Percentiles rank a stretch among this genome's conserved stretches.
phyloP scores from a whole-genome alignment of 2,113 vertebrate species.

The Planiliza haematocheilus region DNA sequence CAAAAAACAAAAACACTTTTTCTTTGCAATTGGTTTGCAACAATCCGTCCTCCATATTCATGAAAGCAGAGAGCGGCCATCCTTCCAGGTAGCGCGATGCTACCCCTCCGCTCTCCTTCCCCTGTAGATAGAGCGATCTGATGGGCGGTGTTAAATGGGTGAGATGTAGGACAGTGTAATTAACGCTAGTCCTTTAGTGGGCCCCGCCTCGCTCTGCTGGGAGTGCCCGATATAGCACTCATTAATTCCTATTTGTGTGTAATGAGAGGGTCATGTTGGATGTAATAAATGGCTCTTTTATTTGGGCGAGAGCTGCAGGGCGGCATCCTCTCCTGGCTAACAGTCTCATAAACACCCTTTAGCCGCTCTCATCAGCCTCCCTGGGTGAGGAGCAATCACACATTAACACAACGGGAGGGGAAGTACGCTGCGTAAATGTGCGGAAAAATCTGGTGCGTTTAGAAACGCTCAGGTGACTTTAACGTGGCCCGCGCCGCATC shows the following conservation, averaged over 20 bases:
- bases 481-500: background rate
- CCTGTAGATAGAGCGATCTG: slow-evolving; percentile 61
- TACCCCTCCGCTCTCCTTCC: slow-evolving; percentile 26
- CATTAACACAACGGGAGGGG: slow-evolving; percentile 11
- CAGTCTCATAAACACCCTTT: slow-evolving; percentile 79
- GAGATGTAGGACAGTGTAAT: slow-evolving; percentile 83
- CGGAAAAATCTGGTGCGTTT: slow-evolving; percentile 33
- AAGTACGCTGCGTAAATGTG: slow-evolving; percentile 19
- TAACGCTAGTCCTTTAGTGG: slow-evolving; percentile 84
- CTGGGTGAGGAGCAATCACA: slow-evolving; percentile 62
- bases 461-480: slow-evolving; percentile 5
- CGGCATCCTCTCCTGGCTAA: slow-evolving; percentile 78
- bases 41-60: background rate
- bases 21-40: slow-evolving; percentile 7
- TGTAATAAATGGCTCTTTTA: slow-evolving; percentile 85
- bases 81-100: slow-evolving; percentile 17
- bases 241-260: slow-evolving; percentile 86
- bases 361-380: slow-evolving; percentile 69
- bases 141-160: slow-evolving; percentile 77
- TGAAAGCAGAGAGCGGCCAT: background rate
- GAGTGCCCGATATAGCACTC: slow-evolving; percentile 80
- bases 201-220: slow-evolving; percentile 84
- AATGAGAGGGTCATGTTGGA: slow-evolving; percentile 85
- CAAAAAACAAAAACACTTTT: slow-evolving; percentile 10
- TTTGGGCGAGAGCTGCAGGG: slow-evolving; percentile 79